These are phyloP conservation scores for Drosophila stalkeri DNA, from an alignment of 2,888 invertebrate genomes.

Conservation along the genomic window DNA sequence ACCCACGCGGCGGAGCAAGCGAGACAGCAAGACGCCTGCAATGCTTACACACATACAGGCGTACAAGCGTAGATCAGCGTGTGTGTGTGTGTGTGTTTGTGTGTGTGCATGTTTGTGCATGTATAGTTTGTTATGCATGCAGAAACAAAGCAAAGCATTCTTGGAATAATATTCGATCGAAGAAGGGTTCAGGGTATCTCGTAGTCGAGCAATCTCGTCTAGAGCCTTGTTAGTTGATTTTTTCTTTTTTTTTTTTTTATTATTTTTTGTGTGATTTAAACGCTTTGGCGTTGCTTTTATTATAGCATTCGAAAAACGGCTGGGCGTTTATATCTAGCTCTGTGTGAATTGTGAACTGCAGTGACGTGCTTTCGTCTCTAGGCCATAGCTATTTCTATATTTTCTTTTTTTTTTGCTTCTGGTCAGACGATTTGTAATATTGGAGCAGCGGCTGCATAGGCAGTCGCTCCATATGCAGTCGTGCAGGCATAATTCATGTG, in stretches of 20 bases:
- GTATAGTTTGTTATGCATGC: too few relatives aligned
- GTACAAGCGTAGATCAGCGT: too few relatives aligned
- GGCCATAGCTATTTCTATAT: slow-evolving; percentile 32
- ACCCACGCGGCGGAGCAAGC: too few relatives aligned
- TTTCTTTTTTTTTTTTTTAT: slow-evolving; percentile 20
- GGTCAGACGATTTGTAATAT: slow-evolving; percentile 59
- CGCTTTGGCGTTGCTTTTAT: slow-evolving; percentile 46
- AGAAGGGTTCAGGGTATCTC: too few relatives aligned
- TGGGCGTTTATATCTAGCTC: slow-evolving; percentile 9
- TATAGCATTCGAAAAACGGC: neutral
- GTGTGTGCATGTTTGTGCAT: too few relatives aligned
- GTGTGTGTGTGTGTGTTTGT: too few relatives aligned
- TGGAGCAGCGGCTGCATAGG: slow-evolving; percentile 5
- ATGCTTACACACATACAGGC: too few relatives aligned
- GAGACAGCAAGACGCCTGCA: too few relatives aligned
- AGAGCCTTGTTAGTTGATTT: slow-evolving; percentile 18
- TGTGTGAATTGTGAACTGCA: slow-evolving; percentile 74
- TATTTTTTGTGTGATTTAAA: slow-evolving; percentile 70
- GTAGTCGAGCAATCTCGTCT: too few relatives aligned
- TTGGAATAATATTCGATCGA: too few relatives aligned
- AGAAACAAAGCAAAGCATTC: too few relatives aligned
- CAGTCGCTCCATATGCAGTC: slow-evolving; percentile 52
- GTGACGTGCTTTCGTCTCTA: slow-evolving; percentile 40
- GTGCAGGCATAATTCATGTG: slow-evolving; percentile 71
- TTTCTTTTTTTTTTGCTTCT: neutral